Conservation (phyloP, 2,113 vertebrate species). For the Anoplopoma fimbria region DNA sequence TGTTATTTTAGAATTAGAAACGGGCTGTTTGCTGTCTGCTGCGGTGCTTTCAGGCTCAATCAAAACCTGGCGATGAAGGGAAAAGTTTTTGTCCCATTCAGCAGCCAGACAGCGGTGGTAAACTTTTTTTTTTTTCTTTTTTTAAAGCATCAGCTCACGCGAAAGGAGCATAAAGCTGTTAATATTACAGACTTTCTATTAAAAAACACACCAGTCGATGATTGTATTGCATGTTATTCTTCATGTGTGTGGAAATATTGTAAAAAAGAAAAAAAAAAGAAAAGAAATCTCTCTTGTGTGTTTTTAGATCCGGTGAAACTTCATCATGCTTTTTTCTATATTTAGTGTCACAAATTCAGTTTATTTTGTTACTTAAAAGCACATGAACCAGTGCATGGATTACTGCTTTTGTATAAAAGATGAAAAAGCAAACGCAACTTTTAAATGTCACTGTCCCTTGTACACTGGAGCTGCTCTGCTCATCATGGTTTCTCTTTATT, state of each 20-base stretch:
- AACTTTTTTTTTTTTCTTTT: conserved; percentile 59
- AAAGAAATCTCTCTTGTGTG: background rate
- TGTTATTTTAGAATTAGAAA: background rate
- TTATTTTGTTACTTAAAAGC: too few species aligned
- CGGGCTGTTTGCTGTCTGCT: background rate
- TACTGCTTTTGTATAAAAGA: background rate
- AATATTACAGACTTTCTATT: background rate
- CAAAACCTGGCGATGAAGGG: conserved; percentile 24
- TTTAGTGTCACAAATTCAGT: too few species aligned
- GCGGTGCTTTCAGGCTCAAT: background rate
- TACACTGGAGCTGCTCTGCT: conserved; percentile 5
- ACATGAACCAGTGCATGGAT: background rate
- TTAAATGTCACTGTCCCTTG: conserved; percentile 18
- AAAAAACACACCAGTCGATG: background rate
- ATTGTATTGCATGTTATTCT: background rate
- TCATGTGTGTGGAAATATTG: background rate
- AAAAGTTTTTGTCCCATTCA: conserved; percentile 74
- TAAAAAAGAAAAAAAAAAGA: background rate
- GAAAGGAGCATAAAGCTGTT: background rate
- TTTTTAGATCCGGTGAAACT: background rate
- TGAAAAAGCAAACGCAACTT: conserved; percentile 33
- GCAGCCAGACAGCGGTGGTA: conserved; percentile 42
- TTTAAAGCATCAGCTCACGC: conserved; percentile 35
- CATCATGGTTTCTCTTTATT: too few species aligned
- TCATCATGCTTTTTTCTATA: background rate